Conservation (phyloP, 2,888 invertebrate genomes). For the Melieria crassipennis region DNA sequence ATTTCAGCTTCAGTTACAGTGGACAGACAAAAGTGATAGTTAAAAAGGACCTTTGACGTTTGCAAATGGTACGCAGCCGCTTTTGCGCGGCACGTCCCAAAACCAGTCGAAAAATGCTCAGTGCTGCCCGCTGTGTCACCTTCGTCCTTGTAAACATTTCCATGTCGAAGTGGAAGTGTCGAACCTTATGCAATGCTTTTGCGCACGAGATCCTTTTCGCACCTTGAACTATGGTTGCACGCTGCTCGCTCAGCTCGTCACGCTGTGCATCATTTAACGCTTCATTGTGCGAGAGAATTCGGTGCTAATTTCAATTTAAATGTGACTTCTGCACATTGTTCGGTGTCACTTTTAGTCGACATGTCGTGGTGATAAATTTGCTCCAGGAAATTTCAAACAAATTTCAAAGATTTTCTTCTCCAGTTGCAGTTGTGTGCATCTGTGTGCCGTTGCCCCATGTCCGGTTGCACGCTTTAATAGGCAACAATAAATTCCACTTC, state of each 20-base stretch:
- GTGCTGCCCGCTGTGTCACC: too few relatives aligned
- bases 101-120: background rate
- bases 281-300: slow-evolving; percentile 39
- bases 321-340: too few relatives aligned
- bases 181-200: too few relatives aligned
- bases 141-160: too few relatives aligned
- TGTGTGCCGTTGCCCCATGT: slow-evolving; percentile 15
- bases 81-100: slow-evolving; percentile 35
- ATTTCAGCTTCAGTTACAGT: background rate
- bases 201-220: too few relatives aligned
- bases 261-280: slow-evolving; percentile 58
- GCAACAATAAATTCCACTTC: slow-evolving; percentile 14
- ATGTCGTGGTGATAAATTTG: background rate
- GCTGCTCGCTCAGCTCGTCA: slow-evolving; percentile 42
- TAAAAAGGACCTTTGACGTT: background rate
- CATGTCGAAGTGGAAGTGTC: too few relatives aligned
- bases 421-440: background rate
- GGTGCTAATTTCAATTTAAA: background rate
- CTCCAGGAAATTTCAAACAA: background rate
- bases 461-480: slow-evolving; percentile 31
- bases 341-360: background rate
- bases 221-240: slow-evolving; percentile 47
- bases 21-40: background rate
- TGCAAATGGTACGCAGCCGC: slow-evolving; percentile 15
- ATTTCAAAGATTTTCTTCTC: background rate